Percentiles rank a stretch among this genome's conserved stretches.
phyloP scores from a whole-genome alignment of 37 sponge, comb jelly and placozoan genomes.

The Amphimedon queenslandica region DNA sequence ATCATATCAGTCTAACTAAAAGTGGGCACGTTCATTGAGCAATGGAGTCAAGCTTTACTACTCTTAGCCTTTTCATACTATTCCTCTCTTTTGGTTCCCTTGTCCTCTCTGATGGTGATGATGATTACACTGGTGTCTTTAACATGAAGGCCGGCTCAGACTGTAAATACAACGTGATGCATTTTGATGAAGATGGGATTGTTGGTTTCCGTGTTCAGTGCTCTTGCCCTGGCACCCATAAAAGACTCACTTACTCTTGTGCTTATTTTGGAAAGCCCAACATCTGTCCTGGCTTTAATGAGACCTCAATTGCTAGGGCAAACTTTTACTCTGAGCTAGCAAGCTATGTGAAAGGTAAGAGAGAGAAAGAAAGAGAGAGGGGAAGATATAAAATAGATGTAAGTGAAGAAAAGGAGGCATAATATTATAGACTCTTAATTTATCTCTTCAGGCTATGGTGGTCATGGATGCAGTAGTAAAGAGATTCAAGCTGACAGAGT shows the following conservation, averaged over 20 bases:
- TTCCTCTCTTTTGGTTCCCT: not conserved
- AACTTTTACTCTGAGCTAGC: too few species aligned
- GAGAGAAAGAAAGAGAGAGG: not conserved
- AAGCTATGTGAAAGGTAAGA: slow-evolving; percentile 15
- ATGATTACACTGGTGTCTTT: not conserved
- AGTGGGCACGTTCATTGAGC: too few species aligned
- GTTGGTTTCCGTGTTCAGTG: not conserved
- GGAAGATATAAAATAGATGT: not conserved
- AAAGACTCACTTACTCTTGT: not conserved
- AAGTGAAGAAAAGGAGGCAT: not conserved
- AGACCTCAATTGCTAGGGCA: too few species aligned
- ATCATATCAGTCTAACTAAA: too few species aligned
- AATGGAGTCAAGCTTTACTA: too few species aligned
- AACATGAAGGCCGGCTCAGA: not conserved
- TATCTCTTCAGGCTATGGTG: not conserved
- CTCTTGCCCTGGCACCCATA: not conserved
- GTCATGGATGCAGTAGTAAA: not conserved
- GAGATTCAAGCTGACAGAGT: not conserved
- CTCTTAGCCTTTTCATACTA: too few species aligned
- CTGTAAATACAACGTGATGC: not conserved
- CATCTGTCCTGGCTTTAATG: not conserved
- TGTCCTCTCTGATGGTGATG: not conserved
- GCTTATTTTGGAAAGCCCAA: not conserved
- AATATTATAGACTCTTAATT: not conserved
- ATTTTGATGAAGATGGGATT: not conserved